phyloP scores from a whole-genome alignment of 2,888 invertebrate species.

The Acanthosepion pharaonis region DNA sequence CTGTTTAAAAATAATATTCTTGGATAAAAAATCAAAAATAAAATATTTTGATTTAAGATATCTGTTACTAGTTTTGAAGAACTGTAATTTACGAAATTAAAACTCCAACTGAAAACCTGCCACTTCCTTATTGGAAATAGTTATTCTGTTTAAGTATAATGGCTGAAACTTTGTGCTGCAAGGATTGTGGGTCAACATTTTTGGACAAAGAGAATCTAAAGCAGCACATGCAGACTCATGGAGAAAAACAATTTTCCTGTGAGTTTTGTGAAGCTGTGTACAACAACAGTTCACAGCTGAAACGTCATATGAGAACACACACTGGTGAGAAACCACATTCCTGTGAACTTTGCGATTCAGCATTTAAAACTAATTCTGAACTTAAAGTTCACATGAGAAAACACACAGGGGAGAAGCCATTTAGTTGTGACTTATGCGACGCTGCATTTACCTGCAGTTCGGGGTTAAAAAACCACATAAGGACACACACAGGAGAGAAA shows the following conservation, averaged over 20 bases:
- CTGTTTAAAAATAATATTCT: no score
- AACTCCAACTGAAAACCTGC: neutral
- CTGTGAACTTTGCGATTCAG: neutral
- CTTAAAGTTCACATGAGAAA: neutral
- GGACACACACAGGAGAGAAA: constrained; percentile 45
- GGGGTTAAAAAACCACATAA: neutral
- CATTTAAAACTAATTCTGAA: neutral
- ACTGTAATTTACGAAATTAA: no score
- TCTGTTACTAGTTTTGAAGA: no score
- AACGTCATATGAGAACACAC: constrained; percentile 11
- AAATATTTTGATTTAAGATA: no score
- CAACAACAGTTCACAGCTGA: neutral
- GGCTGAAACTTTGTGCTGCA: neutral
- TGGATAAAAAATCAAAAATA: no score
- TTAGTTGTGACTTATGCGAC: neutral
- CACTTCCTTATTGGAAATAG: neutral
- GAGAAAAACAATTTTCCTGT: neutral
- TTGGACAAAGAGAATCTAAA: neutral
- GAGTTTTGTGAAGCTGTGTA: neutral
- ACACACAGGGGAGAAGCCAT: constrained; percentile 37
- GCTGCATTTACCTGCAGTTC: neutral
- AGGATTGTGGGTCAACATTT: neutral
- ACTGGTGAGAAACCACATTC: neutral
- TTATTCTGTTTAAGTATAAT: neutral
- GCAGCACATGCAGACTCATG: neutral